A percentile compares a stretch with the other conserved stretches of the same genome.
Evolutionary conservation across 2,888 invertebrate species (phyloP).

Genomic region (Busseola fusca): DNA sequence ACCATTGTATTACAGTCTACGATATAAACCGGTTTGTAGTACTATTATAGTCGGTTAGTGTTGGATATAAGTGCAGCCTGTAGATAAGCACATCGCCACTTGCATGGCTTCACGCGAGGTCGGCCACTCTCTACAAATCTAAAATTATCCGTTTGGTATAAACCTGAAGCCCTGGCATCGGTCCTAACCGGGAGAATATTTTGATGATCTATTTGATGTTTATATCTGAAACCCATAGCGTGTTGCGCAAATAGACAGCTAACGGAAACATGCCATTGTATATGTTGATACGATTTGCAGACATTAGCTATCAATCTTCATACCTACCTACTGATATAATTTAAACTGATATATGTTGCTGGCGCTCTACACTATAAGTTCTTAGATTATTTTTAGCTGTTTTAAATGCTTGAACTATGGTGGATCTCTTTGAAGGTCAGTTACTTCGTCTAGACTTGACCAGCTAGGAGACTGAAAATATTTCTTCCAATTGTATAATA

Average conservation of each 20-base stretch:
- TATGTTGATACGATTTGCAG: constrained; percentile 38
- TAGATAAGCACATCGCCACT: constrained; percentile 67
- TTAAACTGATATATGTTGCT: constrained; percentile 14
- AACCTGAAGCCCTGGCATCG: constrained; percentile 66
- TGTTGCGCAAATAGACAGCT: constrained; percentile 59
- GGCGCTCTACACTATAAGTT: not conserved
- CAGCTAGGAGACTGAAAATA: constrained; percentile 34
- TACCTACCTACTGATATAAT: constrained; percentile 21
- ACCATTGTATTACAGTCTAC: constrained; percentile 17
- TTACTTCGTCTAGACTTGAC: constrained; percentile 23
- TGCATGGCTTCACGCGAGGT: constrained; percentile 79
- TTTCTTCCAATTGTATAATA: constrained; percentile 16
- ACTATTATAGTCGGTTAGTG: constrained; percentile 58
- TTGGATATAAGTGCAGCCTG: constrained; percentile 68
- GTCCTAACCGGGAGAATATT: constrained; percentile 47
- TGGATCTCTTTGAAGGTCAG: constrained; percentile 41
- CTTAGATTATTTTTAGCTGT: constrained; percentile 32
- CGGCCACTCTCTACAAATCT: constrained; percentile 67
- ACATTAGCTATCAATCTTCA: constrained; percentile 38
- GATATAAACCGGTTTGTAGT: constrained; percentile 40
- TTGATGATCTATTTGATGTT: constrained; percentile 61
- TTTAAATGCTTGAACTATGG: constrained; percentile 15
- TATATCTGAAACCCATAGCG: constrained; percentile 58
- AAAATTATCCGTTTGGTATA: constrained; percentile 72
- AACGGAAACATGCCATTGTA: constrained; percentile 29